Evolutionary conservation across 2,113 vertebrate genomes (phyloP), one percentile per base, ranked within the genome.

Genomic region (Ardeotis arabs): DNA sequence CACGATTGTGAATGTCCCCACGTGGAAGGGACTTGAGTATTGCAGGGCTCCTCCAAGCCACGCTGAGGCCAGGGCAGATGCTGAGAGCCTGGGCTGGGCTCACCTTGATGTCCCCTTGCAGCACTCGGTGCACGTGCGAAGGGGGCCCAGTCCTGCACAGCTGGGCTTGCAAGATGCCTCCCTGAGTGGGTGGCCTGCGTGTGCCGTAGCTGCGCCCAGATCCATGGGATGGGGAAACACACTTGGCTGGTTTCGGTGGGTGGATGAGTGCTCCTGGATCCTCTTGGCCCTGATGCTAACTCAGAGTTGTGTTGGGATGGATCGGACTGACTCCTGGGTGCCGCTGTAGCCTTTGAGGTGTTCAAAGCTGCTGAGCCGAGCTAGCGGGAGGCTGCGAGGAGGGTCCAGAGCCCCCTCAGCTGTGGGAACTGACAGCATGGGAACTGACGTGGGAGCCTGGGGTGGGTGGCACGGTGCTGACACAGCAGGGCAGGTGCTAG

Each of bases 51-150:
- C 41, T 44, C 7, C 0, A 4, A 28, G n/a, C 41, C 9, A 1
- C 0, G 4, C 63, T 10, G 39, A 25, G 39, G 28, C 20, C 1
- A 2, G 20, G 72, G 20, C 47, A 47, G 56, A 19, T 55, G 69
- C 45, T 1, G 4, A 39, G 75, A 64, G 27, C 50, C 29, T 1
- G 1, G 12, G 37, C 44, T 37, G 41, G 41, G 27, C 35, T 80
- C 1, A 0, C 41, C 35, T 39, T 0, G 2, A 11, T 3, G 10
- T 23, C 37, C 2, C 35, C 50, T 35, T 23, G 28, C 52, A 31
- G 55, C 1, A 0, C 28, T 24, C 1, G 0, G 21, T 29, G 35
- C 7, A 0, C 10, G 17, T 20, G 27, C 44, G 50, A n/a, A 35
- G 49, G 55, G 9, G 4, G 3, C 10, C 22, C 45, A 60, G 4